Base-by-base conservation (phyloP, 2,888 invertebrate species). In the Phaonia tiefii region DNA sequence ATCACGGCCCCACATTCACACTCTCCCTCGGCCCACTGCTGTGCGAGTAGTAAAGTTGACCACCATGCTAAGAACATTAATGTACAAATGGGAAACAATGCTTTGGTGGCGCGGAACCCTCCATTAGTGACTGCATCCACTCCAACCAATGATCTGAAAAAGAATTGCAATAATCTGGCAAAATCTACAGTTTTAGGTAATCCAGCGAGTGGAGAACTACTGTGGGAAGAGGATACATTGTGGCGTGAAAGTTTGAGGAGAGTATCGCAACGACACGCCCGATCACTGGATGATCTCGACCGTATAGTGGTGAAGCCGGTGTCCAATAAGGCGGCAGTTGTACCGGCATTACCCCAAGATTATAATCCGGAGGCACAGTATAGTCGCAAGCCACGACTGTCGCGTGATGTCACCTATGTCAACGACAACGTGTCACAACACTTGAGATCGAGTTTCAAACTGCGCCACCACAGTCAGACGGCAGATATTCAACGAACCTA, bases 201-300 rank as follows among this genome's bases (percentile, higher is more conserved):
- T 17, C 56, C 81, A 1, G 67, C 72, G 7, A 83, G 81, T 44
- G 95, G 94, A 65, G 95, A 95, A 86, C 94, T 95, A 88, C 92
- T 95, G 46, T 96, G 96, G 96, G 96, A 96, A 87, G 96, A 96
- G 90, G 96, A 96, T 90, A 91, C 93, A 7, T 91, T 96, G 37
- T 96, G 96, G 96, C 92, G 95, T 74, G 96, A 96, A 86, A 95
- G 95, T 86, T 91, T 96, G 66, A 92, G 96, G 80, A 92, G 95
- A 81, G 95, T 95, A 0, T 96, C 96, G 80, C 94, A 96, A 85
- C 92, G 96, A 44, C 96, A 96, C 87, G 96, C 96, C 0, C 93
- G 95, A 71, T 96, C 96, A 0, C 92, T 96, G 91, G 96, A 97
- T 86, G 95, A 96, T 90, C 92, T 97, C 72, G 96, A 96, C 86